Percentiles rank a stretch among this genome's conserved stretches.
These are phyloP conservation scores for Mongoloraphidia duomilia DNA, from an alignment of 2,888 invertebrate genomes.

Conservation along the genomic window DNA sequence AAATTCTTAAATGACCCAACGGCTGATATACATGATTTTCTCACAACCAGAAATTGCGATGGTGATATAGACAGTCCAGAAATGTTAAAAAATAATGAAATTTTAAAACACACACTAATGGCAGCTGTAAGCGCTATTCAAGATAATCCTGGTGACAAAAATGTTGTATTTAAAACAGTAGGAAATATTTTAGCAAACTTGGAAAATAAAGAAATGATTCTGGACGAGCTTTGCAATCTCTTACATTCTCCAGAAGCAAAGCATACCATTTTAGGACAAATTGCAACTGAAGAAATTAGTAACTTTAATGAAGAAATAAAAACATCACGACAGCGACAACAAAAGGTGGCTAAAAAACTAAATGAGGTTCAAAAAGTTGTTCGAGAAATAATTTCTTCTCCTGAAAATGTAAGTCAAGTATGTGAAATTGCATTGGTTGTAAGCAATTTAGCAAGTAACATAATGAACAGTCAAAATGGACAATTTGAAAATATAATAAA, in stretches of 20 bases:
- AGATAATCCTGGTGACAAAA: conserved; percentile 27
- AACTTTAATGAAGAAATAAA: too few species aligned
- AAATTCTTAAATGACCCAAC: too few species aligned
- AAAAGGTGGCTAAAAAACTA: neutral
- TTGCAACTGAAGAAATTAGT: too few species aligned
- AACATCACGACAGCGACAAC: too few species aligned
- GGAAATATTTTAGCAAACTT: conserved; percentile 24
- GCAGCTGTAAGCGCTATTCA: conserved; percentile 29
- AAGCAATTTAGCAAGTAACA: neutral
- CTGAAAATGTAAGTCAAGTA: conserved; percentile 9
- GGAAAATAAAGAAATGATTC: conserved; percentile 20
- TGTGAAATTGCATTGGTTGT: conserved; percentile 2
- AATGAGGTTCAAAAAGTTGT: conserved; percentile 14
- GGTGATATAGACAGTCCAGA: conserved; percentile 10
- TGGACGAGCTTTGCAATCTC: conserved; percentile 23
- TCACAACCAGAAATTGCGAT: neutral
- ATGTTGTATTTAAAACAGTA: conserved; percentile 26
- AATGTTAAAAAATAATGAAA: conserved; percentile 20
- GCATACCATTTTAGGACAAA: too few species aligned
- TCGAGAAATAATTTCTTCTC: conserved; percentile 6
- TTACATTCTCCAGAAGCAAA: conserved; percentile 26
- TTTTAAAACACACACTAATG: conserved; percentile 27
- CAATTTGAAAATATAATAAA: neutral
- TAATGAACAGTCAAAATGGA: neutral
- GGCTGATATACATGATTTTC: too few species aligned